These are phyloP conservation scores for Gambelia wislizenii DNA, from an alignment of 2,797 vertebrate species.

Conservation along the genomic window DNA sequence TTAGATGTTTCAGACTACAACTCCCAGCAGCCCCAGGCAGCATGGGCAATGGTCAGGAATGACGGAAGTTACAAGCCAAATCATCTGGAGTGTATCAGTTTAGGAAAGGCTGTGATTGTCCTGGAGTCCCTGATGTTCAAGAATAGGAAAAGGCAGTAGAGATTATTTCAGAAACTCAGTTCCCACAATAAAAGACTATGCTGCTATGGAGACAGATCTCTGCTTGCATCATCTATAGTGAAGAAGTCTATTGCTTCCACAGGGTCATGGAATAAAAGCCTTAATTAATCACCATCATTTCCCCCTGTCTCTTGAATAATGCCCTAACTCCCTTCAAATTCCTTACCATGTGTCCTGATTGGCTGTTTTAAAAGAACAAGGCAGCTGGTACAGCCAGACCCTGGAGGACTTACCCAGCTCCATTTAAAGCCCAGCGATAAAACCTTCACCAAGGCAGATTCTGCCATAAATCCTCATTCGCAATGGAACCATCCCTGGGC, in stretches of 20 bases:
- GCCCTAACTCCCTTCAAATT: neutral
- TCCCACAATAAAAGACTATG: neutral
- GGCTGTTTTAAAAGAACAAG: slow-evolving; percentile 34
- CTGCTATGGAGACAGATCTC: slow-evolving; percentile 12
- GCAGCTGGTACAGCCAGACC: slow-evolving; percentile 22
- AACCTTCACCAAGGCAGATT: slow-evolving; percentile 55
- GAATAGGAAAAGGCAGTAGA: neutral
- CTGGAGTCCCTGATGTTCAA: neutral
- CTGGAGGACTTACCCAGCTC: slow-evolving; percentile 34
- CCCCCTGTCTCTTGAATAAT: neutral
- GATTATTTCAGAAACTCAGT: slow-evolving; percentile 2
- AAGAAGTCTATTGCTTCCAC: slow-evolving; percentile 15
- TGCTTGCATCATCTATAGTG: slow-evolving; percentile 6
- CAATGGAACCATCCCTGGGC: slow-evolving; percentile 38
- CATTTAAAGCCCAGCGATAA: slow-evolving; percentile 57
- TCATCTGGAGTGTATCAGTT: neutral
- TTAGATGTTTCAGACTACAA: neutral
- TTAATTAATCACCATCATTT: slow-evolving; percentile 39
- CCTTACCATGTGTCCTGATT: slow-evolving; percentile 20
- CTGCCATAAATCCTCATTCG: slow-evolving; percentile 56
- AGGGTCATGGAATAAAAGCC: slow-evolving; percentile 23
- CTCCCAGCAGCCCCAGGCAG: neutral
- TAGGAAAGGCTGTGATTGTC: neutral
- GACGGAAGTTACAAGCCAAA: neutral
- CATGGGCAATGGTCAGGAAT: neutral